A percentile compares a stretch with the other conserved stretches of the same genome.
These are phyloP conservation scores for Oreotrochilus melanogaster DNA, from an alignment of 2,113 vertebrate species.

Conservation along the genomic window DNA sequence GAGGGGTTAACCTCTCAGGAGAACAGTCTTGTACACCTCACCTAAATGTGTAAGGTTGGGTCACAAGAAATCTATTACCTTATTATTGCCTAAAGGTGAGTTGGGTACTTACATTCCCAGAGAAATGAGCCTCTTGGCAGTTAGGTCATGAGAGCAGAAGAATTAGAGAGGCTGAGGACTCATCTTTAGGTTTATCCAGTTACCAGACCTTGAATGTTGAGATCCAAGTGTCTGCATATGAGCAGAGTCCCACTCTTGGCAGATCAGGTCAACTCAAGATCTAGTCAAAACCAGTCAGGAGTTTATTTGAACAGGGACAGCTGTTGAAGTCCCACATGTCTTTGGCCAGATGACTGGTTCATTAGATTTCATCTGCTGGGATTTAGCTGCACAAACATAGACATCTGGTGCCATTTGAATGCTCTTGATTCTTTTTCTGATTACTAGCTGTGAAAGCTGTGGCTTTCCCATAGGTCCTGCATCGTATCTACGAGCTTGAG, in stretches of 20 bases:
- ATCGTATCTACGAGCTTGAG: background rate
- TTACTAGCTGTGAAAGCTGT: background rate
- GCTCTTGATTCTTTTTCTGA: background rate
- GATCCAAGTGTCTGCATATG: background rate
- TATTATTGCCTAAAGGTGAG: background rate
- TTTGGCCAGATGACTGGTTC: conserved; percentile 36
- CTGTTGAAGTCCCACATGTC: background rate
- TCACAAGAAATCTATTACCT: background rate
- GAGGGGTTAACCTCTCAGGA: background rate
- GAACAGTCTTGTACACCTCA: background rate
- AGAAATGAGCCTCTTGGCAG: background rate
- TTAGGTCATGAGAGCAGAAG: background rate
- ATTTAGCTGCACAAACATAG: conserved; percentile 17
- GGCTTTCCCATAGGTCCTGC: background rate
- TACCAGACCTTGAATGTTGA: background rate
- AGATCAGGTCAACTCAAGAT: background rate
- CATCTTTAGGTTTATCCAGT: background rate
- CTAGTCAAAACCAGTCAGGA: background rate
- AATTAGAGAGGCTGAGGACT: background rate
- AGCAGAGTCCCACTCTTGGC: background rate
- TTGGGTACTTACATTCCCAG: background rate
- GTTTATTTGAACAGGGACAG: background rate
- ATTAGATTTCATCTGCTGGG: conserved; percentile 38
- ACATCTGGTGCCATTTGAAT: conserved; percentile 43
- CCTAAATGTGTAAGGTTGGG: background rate